Evolutionary conservation across 2,113 vertebrate species (phyloP).

Genomic region (Peromyscus leucopus): DNA sequence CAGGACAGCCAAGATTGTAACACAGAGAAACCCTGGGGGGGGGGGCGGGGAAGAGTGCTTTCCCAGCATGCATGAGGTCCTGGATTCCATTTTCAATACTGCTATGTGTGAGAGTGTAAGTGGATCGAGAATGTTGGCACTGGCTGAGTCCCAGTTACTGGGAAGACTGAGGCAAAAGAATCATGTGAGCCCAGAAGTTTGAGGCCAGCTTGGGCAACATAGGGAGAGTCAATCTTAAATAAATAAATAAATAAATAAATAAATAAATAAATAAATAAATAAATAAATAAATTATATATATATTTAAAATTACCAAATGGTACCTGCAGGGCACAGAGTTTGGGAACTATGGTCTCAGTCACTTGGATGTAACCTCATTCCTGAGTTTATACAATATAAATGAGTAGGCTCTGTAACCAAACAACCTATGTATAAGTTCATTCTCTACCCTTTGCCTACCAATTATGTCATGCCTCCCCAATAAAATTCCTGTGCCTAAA

Average conservation of each 20-base stretch:
- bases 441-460: neutral
- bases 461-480: neutral
- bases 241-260: neutral
- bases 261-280: neutral
- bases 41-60: neutral
- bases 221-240: neutral
- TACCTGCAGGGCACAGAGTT: neutral
- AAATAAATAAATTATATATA: neutral
- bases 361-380: neutral
- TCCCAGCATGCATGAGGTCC: neutral
- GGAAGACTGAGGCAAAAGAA: neutral
- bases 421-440: neutral
- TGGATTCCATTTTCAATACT: neutral
- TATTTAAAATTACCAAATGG: neutral
- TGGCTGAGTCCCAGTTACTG: neutral
- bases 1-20: neutral
- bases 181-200: neutral
- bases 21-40: neutral
- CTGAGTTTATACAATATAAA: neutral
- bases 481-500: conserved; percentile 3
- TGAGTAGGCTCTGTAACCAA: neutral
- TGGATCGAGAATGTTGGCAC: neutral
- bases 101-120: neutral
- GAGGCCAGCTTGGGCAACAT: neutral
- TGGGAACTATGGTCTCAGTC: neutral